phyloP scores from a whole-genome alignment of 1,140 invertebrate genomes.

The Leucophenga varia region DNA sequence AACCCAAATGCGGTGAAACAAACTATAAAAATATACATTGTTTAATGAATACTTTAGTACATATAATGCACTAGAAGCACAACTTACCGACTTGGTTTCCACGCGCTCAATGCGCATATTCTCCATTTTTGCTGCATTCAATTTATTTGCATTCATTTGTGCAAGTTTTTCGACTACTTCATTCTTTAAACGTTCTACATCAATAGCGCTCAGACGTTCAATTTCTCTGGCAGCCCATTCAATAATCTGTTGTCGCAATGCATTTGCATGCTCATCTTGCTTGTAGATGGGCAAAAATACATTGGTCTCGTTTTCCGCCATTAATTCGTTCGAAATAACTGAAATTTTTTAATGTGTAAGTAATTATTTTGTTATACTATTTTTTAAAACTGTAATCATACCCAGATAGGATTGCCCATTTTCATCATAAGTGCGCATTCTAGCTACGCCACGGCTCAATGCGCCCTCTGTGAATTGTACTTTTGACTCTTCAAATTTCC shows the following conservation, averaged over 20 bases:
- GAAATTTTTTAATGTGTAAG: not conserved
- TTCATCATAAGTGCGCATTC: constrained; percentile 46
- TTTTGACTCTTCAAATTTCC: constrained; percentile 55
- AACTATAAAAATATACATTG: constrained; percentile 20
- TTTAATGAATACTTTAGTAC: too few relatives aligned
- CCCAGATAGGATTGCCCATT: constrained; percentile 36
- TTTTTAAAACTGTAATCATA: constrained; percentile 1
- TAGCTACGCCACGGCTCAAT: constrained; percentile 43
- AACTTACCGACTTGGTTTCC: constrained; percentile 31
- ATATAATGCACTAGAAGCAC: too few relatives aligned
- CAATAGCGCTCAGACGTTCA: constrained; percentile 25
- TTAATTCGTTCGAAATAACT: constrained; percentile 50
- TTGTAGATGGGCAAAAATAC: constrained; percentile 48
- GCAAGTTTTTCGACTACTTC: constrained; percentile 22
- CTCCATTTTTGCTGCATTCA: not conserved
- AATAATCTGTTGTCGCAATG: constrained; percentile 43
- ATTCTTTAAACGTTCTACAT: too few relatives aligned
- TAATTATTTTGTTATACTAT: not conserved
- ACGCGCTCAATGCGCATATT: constrained; percentile 24
- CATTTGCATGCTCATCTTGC: constrained; percentile 46
- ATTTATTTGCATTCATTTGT: too few relatives aligned
- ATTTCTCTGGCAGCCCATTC: constrained; percentile 38
- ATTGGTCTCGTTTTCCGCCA: constrained; percentile 48
- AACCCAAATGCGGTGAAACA: constrained; percentile 20
- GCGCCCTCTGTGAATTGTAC: constrained; percentile 50